These are phyloP conservation scores for Stenodema calcarata DNA, from an alignment of 2,888 invertebrate genomes.

Conservation along the genomic window DNA sequence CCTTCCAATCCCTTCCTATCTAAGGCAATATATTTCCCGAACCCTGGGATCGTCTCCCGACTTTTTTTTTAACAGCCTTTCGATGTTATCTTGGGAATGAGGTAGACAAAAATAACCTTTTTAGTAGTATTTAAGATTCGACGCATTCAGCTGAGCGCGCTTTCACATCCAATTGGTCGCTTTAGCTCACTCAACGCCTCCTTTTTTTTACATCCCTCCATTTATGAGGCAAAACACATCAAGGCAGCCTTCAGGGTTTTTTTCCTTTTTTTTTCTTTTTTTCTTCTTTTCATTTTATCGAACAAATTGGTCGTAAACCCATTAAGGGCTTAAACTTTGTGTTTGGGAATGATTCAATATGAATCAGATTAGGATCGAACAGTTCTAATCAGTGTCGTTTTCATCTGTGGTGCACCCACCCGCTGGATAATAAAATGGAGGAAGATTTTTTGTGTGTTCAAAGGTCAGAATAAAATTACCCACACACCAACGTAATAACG, in stretches of 20 bases:
- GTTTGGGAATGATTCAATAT: background rate
- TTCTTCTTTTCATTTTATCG: background rate
- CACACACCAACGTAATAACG: no score
- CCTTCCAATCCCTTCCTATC: background rate
- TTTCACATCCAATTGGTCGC: slow-evolving; percentile 4
- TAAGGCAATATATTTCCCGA: background rate
- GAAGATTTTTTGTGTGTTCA: no score
- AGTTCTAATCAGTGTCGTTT: background rate
- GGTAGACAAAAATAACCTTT: slow-evolving; percentile 11
- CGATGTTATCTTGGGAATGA: background rate
- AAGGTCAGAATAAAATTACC: no score
- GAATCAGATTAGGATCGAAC: background rate
- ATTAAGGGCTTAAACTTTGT: background rate
- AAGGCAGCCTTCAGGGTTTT: background rate
- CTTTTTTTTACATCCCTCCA: background rate
- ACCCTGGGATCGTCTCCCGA: background rate
- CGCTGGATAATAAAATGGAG: background rate
- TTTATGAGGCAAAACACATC: background rate
- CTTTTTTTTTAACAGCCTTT: background rate
- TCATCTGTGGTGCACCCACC: background rate
- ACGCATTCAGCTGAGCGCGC: background rate
- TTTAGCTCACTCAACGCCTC: slow-evolving; percentile 1
- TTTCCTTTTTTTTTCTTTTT: background rate
- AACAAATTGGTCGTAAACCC: background rate
- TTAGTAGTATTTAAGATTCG: slow-evolving; percentile 16